These are phyloP conservation scores for Teinopalpus imperialis DNA, from an alignment of 2,888 invertebrate species.

Conservation along the genomic window DNA sequence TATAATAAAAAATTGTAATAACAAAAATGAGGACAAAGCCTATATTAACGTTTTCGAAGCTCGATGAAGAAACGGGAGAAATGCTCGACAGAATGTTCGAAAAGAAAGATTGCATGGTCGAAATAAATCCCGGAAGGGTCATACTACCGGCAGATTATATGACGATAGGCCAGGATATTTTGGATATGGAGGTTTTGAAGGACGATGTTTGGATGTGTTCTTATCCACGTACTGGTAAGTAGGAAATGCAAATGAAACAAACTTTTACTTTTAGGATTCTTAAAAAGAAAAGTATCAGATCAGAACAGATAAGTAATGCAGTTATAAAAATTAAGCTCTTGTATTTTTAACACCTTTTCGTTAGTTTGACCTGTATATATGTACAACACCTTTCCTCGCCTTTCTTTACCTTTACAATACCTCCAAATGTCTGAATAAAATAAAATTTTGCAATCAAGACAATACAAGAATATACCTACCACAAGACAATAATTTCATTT, in stretches of 20 bases:
- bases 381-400: no score
- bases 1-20: slow-evolving; percentile 12
- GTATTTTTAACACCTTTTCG: no score
- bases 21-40: slow-evolving; percentile 64
- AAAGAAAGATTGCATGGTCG: slow-evolving; percentile 85
- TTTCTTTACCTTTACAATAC: no score
- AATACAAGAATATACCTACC: no score
- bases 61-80: slow-evolving; percentile 81
- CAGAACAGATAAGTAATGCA: no score
- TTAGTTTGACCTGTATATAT: no score
- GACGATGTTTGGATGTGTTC: slow-evolving; percentile 94
- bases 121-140: slow-evolving; percentile 87
- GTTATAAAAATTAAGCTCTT: no score
- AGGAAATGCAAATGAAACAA: background rate
- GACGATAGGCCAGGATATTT: slow-evolving; percentile 85
- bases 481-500: no score
- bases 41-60: slow-evolving; percentile 77
- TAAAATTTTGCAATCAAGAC: no score
- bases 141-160: slow-evolving; percentile 86
- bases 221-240: slow-evolving; percentile 92
- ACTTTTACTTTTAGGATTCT: no score
- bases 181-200: slow-evolving; percentile 86
- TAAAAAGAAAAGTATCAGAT: no score
- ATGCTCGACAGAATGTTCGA: slow-evolving; percentile 86
- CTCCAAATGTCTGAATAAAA: no score